Percentiles rank a stretch among this genome's conserved stretches.
Conservation (phyloP, 2,888 invertebrate genomes). For the Rhodophaea formosa region DNA sequence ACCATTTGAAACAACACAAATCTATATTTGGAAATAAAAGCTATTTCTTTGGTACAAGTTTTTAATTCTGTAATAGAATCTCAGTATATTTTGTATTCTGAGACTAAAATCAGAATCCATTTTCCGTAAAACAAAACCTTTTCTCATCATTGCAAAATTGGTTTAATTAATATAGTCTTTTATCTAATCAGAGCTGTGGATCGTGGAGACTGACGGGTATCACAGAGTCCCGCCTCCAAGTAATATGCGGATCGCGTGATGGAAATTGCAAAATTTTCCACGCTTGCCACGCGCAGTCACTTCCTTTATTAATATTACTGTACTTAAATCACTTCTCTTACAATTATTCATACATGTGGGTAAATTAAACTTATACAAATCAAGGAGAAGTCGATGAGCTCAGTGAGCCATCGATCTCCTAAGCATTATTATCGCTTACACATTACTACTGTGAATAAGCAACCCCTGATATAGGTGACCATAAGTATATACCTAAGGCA, state of each 20-base stretch:
- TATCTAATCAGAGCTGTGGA: neutral
- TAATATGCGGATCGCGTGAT: constrained; percentile 13
- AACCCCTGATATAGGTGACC: too few relatives aligned
- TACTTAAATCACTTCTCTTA: neutral
- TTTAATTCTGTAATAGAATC: neutral
- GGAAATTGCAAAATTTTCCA: constrained; percentile 15
- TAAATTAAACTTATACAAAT: too few relatives aligned
- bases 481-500: too few relatives aligned
- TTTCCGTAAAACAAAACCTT: neutral
- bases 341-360: too few relatives aligned
- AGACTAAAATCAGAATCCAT: neutral
- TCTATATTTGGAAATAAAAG: too few relatives aligned
- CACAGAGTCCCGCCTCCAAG: neutral
- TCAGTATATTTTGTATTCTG: too few relatives aligned
- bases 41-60: neutral
- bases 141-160: neutral
- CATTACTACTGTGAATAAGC: too few relatives aligned
- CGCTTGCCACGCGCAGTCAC: constrained; percentile 1
- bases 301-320: neutral
- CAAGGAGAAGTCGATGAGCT: too few relatives aligned
- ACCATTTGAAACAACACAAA: too few relatives aligned
- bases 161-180: neutral
- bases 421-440: too few relatives aligned
- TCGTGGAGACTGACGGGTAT: neutral
- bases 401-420: too few relatives aligned